Conservation (phyloP, 2,797 vertebrate genomes). For the Bradypodion ventrale region DNA sequence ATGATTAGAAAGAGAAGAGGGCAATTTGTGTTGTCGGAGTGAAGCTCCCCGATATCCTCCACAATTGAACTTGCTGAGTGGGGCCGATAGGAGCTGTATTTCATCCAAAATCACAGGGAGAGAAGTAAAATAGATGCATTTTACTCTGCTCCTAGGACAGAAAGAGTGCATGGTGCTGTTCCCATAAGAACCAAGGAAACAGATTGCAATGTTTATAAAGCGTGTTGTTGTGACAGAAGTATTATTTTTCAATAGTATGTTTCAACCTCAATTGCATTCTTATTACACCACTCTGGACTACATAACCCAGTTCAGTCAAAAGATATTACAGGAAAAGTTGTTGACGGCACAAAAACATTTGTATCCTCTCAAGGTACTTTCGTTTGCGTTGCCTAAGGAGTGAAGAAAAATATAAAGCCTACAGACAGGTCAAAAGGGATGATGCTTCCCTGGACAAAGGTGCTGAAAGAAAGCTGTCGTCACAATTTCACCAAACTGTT, state of each 20-base stretch:
- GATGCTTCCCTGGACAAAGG: conserved; percentile 27
- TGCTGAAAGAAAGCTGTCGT: conserved; percentile 29
- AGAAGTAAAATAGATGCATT: too few relatives aligned
- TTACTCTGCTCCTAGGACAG: too few relatives aligned
- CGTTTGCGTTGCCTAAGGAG: conserved; percentile 30
- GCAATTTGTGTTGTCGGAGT: background rate
- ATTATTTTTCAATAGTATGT: conserved; percentile 5
- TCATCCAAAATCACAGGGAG: background rate
- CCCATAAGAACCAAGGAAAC: background rate
- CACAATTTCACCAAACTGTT: conserved; percentile 12
- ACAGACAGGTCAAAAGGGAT: conserved; percentile 49
- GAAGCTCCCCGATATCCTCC: background rate
- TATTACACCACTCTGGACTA: background rate
- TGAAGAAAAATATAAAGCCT: conserved; percentile 30
- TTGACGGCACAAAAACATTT: conserved; percentile 39
- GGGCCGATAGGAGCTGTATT: background rate
- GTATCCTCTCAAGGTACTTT: conserved; percentile 41
- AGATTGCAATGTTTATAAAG: background rate
- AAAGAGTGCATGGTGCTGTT: background rate
- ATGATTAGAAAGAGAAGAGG: background rate
- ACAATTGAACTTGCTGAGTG: background rate
- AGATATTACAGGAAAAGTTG: background rate
- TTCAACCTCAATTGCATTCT: conserved; percentile 4
- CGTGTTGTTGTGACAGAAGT: background rate
- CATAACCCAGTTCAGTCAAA: conserved; percentile 7